phyloP scores from a whole-genome alignment of 2,113 vertebrate genomes.

The Bambusicola thoracicus region DNA sequence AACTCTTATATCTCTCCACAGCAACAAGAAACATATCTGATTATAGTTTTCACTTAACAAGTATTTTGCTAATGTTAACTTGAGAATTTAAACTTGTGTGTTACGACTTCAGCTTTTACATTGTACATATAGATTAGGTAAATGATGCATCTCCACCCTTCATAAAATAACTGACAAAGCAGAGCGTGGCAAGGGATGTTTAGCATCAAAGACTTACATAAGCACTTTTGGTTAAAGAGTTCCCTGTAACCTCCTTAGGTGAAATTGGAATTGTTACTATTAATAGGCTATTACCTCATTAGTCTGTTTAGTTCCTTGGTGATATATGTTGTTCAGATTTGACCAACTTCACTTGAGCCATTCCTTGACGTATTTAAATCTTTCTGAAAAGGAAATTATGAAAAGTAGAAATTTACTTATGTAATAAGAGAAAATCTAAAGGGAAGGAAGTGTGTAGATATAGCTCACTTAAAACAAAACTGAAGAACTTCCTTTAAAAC shows the following conservation, averaged over 20 bases:
- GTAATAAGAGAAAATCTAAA: not conserved
- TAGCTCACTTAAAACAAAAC: not conserved
- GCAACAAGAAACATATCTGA: not conserved
- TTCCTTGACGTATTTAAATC: not conserved
- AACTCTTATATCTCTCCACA: not conserved
- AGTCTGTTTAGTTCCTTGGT: not conserved
- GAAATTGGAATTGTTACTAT: conserved; percentile 53
- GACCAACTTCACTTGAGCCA: not conserved
- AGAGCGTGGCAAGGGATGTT: not conserved
- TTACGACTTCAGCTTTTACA: not conserved
- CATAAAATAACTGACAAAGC: not conserved
- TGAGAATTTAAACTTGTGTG: not conserved
- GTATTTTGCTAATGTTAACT: not conserved
- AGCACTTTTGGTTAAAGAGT: conserved; percentile 18
- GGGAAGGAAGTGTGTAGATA: not conserved
- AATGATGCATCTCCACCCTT: not conserved
- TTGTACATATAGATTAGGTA: not conserved
- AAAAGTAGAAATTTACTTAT: not conserved
- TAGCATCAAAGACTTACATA: not conserved
- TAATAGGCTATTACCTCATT: conserved; percentile 55
- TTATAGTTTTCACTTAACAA: not conserved
- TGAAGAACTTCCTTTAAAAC: not conserved
- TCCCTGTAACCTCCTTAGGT: conserved; percentile 31
- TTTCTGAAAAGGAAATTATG: not conserved
- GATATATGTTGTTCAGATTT: not conserved